A percentile compares a stretch with the other conserved stretches of the same genome.
These are phyloP conservation scores for Ganaspis sp. DNA, from an alignment of 1,140 invertebrate species.

Conservation along the genomic window DNA sequence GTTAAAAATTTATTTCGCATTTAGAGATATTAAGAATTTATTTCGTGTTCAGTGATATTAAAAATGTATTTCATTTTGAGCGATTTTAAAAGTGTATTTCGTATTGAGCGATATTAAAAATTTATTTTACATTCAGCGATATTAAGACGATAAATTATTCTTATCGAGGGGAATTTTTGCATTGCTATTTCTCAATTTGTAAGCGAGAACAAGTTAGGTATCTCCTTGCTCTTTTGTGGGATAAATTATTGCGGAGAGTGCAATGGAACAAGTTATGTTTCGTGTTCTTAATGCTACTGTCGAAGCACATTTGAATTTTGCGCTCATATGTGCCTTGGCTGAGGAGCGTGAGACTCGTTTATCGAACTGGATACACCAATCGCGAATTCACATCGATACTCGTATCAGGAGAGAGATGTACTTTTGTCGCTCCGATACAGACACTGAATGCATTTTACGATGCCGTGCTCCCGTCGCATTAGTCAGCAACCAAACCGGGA, in stretches of 20 bases:
- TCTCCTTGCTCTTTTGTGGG: slow-evolving; percentile 1
- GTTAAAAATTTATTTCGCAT: no score
- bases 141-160: slow-evolving; percentile 24
- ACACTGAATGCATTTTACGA: slow-evolving; percentile 54
- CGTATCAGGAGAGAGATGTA: slow-evolving; percentile 24
- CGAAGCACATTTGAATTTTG: slow-evolving; percentile 22
- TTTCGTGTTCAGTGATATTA: no score
- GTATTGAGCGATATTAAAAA: no score
- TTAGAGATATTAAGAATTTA: no score
- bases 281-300: slow-evolving; percentile 24
- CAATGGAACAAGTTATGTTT: slow-evolving; percentile 27
- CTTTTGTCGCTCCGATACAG: slow-evolving; percentile 42
- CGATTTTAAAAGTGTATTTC: no score
- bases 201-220: slow-evolving; percentile 10
- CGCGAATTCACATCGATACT: slow-evolving; percentile 21
- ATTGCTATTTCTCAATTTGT: slow-evolving; percentile 24
- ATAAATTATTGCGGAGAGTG: slow-evolving; percentile 15
- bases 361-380: slow-evolving; percentile 26
- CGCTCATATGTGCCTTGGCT: not conserved
- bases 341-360: slow-evolving; percentile 27
- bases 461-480: slow-evolving; percentile 57
- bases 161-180: not conserved
- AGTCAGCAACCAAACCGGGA: slow-evolving; percentile 48
- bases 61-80: no score
- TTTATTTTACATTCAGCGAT: not conserved